phyloP scores from a whole-genome alignment of 64 coral and sea anemone genomes.

The Orbicella faveolata region DNA sequence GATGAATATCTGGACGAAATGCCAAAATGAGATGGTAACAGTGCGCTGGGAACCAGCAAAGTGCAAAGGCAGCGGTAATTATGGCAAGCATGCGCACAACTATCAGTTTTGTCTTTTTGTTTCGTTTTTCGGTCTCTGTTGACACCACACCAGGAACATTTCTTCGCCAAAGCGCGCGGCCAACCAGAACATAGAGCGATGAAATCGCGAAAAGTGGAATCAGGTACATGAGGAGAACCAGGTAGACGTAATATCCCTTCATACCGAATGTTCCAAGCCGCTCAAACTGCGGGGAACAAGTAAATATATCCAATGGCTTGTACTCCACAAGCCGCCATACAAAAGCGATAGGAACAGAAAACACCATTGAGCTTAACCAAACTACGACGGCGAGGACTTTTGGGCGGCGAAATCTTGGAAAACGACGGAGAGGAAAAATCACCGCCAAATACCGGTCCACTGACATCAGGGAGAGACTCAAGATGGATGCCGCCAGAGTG shows the following conservation, averaged over 20 bases:
- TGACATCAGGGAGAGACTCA: constrained; percentile 2
- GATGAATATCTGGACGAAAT: background rate
- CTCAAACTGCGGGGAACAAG: background rate
- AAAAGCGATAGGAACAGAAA: background rate
- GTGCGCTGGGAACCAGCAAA: constrained; percentile 25
- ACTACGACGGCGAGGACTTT: background rate
- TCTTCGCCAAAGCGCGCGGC: background rate
- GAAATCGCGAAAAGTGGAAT: background rate
- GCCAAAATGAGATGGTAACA: background rate
- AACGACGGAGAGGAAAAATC: background rate
- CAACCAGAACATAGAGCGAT: background rate
- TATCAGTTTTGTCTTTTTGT: background rate
- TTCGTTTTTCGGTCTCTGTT: background rate
- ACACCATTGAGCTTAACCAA: background rate
- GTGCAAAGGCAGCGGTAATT: background rate
- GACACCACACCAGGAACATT: background rate
- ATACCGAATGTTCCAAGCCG: background rate
- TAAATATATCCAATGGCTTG: background rate
- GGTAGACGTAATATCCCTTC: background rate
- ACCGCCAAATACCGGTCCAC: constrained; percentile 13
- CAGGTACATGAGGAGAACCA: background rate
- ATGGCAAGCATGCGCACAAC: constrained; percentile 8
- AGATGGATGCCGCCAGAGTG: constrained; percentile 1
- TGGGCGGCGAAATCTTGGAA: background rate
- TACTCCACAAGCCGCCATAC: background rate